Evolutionary conservation across 92 coral and sea anemone species (phyloP), one percentile per base, ranked within the genome.

Genomic region (Blastomussa wellsi): DNA sequence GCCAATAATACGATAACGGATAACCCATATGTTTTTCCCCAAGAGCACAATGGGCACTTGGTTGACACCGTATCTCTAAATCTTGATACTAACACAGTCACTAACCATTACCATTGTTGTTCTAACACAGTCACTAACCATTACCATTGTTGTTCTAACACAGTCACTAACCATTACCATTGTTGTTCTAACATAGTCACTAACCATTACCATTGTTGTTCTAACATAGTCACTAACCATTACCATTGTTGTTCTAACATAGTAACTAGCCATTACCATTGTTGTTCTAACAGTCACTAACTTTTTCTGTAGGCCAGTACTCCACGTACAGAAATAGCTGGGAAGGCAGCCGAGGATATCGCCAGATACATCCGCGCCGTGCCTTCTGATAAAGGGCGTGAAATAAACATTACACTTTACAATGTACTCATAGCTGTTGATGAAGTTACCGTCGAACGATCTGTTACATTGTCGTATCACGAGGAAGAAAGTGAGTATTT

Each of bases 371-470:
- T 96, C 26, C 93, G 89, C 26, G 84, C 92, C 19, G 90, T 79
- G 7, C 92, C 96, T 53, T 75, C 70, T 28, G 78, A 72, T 44
- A 84, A 84, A 24, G 75, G 81, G 42, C 78, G 81, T 17, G 91
- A 88, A 14, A 82, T 90, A 8, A 96, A 93, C 77, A 85, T 87
- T 26, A 96, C 95, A 5, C 72, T 96, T 74, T 90, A 92, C 85
- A 92, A 94, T 69, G 94, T 96, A 16, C 91, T 96, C 66, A 77
- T 94, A 24, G 99, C 99, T 39, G 93, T 96, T 22, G 87, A 90
- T 24, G 95, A 96, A 57, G 98, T 96, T 71, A 87, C 98, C 5
- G 95, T 96, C 38, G 99, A 96, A 76, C 71, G 95, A 83, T 92
- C 99, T 35, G 92, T 91, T 8, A 89, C 95, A 4, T 85, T 96